Evolutionary conservation across 2,888 invertebrate genomes (phyloP), one percentile per base, ranked within the genome.

Genomic region (Aproaerema taeniolella): DNA sequence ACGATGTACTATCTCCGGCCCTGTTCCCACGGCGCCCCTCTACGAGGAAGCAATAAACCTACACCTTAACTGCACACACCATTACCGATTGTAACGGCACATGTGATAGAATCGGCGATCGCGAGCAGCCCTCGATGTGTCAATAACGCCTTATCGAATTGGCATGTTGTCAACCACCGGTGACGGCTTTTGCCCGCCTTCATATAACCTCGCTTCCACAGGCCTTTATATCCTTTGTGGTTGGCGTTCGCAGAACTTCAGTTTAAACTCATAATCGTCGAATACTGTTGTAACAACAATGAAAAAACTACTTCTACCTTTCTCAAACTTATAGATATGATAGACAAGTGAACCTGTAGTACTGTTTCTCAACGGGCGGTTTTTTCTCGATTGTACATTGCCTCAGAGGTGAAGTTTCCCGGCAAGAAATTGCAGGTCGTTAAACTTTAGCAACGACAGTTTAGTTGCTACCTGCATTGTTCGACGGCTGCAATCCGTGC

Each of bases 31-130:
- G 67, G 58, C 69, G 67, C 68, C 58, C 64, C 61, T 61, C 69
- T 59, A 66, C 69, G 60, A 78, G 85, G 85, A 85, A 83, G 83
- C 68, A 83, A 83, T 85, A 83, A 83, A 78, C 74, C 73, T 76
- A 82, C 72, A 76, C 81, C 79, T 76, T 82, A 80, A 80, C 85
- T 79, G 81, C 80, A 75, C 71, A 76, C 69, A 67, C 71, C 77
- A 81, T 82, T 82, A 83, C 82, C 73, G 77, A 79, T 78, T 78
- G 76, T 81, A 81, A 76, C 79, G 77, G 77, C 70, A 62, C 63
- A 63, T 63, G 57, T 69, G 79, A 80, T 80, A 79, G 67, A 65
- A 78, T 76, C 76, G 69, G 51, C 62, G 68, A 72, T 65, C 60
- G 56, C 53, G 53, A 39, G 41, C 46, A 24, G 29, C 50, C 51